phyloP scores from a whole-genome alignment of 2,797 vertebrate genomes.

The Lemur catta region DNA sequence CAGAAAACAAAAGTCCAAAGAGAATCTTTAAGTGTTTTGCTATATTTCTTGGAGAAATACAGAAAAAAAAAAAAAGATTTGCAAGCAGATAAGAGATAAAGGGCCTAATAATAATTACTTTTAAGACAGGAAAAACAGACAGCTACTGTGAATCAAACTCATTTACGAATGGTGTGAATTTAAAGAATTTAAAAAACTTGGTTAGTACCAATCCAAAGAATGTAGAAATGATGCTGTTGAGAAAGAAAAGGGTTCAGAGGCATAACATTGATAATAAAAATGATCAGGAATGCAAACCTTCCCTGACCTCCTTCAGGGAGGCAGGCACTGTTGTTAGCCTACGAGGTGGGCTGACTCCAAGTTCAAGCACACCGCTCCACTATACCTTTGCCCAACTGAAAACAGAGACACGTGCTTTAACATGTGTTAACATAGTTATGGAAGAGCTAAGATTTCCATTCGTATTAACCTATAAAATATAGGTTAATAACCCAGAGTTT shows the following conservation, averaged over 20 bases:
- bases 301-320: not conserved
- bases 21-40: not conserved
- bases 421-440: not conserved
- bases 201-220: not conserved
- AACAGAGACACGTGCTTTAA: not conserved
- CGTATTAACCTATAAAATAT: not conserved
- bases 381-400: not conserved
- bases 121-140: not conserved
- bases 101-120: constrained; percentile 2
- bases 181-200: not conserved
- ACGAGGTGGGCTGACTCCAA: not conserved
- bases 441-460: not conserved
- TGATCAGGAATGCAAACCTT: not conserved
- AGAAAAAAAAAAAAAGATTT: not conserved
- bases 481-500: not conserved
- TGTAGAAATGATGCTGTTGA: not conserved
- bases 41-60: not conserved
- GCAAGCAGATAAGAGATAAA: not conserved
- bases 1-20: constrained; percentile 13
- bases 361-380: not conserved
- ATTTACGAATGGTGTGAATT: not conserved
- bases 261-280: not conserved
- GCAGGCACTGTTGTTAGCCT: not conserved
- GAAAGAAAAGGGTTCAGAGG: not conserved
- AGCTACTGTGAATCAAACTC: constrained; percentile 15